Evolutionary conservation across 2,888 invertebrate species (phyloP).

Genomic region (Atrina japonica): DNA sequence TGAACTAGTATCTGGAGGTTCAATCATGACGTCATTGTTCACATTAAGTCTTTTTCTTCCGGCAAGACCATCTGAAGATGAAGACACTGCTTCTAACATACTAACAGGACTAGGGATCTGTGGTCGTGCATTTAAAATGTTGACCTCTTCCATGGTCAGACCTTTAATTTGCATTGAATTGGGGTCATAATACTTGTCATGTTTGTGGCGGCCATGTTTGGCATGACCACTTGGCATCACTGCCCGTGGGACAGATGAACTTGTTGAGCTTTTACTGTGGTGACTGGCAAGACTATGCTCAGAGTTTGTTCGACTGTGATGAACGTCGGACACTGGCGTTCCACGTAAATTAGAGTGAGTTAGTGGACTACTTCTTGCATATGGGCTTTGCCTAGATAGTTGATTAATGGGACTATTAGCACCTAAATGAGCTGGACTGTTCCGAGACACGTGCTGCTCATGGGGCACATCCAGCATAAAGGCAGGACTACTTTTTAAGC

Average conservation of each 20-base stretch:
- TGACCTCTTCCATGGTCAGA: constrained; percentile 95
- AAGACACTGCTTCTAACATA: constrained; percentile 95
- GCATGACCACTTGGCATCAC: constrained; percentile 59
- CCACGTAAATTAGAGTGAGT: constrained; percentile 65
- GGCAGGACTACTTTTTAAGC: constrained; percentile 54
- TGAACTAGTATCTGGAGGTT: constrained; percentile 82
- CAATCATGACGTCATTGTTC: constrained; percentile 76
- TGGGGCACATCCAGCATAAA: constrained; percentile 51
- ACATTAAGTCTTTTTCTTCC: constrained; percentile 54
- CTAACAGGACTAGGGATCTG: constrained; percentile 90
- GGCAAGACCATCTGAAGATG: constrained; percentile 82
- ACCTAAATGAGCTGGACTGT: constrained; percentile 61
- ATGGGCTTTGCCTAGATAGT: constrained; percentile 59
- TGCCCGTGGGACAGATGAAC: constrained; percentile 54
- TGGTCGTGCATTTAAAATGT: constrained; percentile 92
- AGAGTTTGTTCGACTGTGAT: constrained; percentile 66
- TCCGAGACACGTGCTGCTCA: constrained; percentile 63
- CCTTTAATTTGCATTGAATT: constrained; percentile 84
- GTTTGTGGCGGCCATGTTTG: constrained; percentile 30
- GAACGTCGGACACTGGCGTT: constrained; percentile 58
- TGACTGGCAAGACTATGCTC: constrained; percentile 73
- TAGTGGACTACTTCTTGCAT: constrained; percentile 62
- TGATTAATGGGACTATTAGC: constrained; percentile 61
- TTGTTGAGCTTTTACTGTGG: constrained; percentile 68
- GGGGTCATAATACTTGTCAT: constrained; percentile 33